Evolutionary conservation across 1,140 invertebrate genomes (phyloP).

Genomic region (Neelides sp.): DNA sequence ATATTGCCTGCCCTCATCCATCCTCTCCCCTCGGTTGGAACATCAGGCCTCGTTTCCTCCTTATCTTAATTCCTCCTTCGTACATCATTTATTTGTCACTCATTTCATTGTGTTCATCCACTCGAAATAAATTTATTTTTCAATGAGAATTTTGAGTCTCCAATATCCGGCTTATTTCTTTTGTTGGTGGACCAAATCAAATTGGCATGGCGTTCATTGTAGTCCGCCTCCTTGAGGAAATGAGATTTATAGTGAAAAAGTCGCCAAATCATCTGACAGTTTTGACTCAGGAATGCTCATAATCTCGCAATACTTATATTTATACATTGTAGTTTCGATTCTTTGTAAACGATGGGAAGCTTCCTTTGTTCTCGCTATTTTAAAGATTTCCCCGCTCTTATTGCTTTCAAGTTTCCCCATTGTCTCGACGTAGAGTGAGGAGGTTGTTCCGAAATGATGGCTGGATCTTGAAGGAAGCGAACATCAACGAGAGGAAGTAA

Average conservation of each 20-base stretch:
- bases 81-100: no score
- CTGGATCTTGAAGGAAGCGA: neutral
- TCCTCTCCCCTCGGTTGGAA: slow-evolving; percentile 1
- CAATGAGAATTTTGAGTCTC: no score
- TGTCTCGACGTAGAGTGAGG: neutral
- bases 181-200: no score
- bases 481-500: slow-evolving; percentile 10
- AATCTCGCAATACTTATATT: neutral
- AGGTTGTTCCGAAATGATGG: neutral
- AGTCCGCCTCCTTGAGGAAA: no score
- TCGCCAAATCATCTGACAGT: slow-evolving; percentile 29
- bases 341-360: neutral
- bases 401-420: neutral
- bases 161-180: no score
- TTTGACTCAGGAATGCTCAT: slow-evolving; percentile 23
- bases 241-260: slow-evolving; percentile 28
- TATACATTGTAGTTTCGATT: neutral
- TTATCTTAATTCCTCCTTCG: no score
- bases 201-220: no score
- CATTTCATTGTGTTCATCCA: no score
- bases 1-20: slow-evolving; percentile 12
- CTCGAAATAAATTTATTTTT: no score
- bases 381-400: neutral
- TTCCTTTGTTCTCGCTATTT: slow-evolving; percentile 5
- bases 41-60: no score